A percentile compares a stretch with the other conserved stretches of the same genome.
phyloP scores from a whole-genome alignment of 1,140 invertebrate species.

The Hormaphis cornu region DNA sequence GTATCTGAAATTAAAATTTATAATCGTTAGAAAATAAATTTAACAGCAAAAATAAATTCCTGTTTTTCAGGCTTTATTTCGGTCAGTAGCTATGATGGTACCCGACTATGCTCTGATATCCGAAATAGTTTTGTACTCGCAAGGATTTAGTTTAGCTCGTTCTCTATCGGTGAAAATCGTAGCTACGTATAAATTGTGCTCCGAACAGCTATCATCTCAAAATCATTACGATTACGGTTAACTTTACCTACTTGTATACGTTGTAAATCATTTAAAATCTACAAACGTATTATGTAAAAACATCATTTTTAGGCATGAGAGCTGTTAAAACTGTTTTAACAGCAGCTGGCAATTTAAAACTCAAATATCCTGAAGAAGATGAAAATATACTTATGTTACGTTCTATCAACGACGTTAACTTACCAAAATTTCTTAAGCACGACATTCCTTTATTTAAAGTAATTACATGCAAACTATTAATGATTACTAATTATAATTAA shows the following conservation, averaged over 20 bases:
- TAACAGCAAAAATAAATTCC: neutral
- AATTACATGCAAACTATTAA: constrained; percentile 25
- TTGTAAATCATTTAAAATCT: neutral
- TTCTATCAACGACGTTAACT: constrained; percentile 87
- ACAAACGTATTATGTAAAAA: neutral
- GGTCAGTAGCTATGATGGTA: constrained; percentile 96
- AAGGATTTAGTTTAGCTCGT: constrained; percentile 79
- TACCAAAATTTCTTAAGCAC: constrained; percentile 81
- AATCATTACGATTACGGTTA: constrained; percentile 92
- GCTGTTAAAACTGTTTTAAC: constrained; percentile 84
- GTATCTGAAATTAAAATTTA: too few species aligned
- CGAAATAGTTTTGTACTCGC: constrained; percentile 87
- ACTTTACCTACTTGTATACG: neutral
- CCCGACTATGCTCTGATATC: constrained; percentile 91
- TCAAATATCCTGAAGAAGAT: constrained; percentile 75
- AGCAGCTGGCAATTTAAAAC: constrained; percentile 77
- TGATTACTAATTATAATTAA: neutral
- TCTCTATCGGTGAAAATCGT: constrained; percentile 89
- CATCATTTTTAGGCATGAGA: constrained; percentile 55
- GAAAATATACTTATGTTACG: constrained; percentile 75
- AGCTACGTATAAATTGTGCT: constrained; percentile 84
- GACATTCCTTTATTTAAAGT: constrained; percentile 79
- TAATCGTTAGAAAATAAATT: too few species aligned
- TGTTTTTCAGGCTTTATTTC: constrained; percentile 65
- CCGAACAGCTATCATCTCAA: constrained; percentile 88